Evolutionary conservation across 2,888 invertebrate species (phyloP), one percentile per base, ranked within the genome.

Genomic region (Isoperla grammatica): DNA sequence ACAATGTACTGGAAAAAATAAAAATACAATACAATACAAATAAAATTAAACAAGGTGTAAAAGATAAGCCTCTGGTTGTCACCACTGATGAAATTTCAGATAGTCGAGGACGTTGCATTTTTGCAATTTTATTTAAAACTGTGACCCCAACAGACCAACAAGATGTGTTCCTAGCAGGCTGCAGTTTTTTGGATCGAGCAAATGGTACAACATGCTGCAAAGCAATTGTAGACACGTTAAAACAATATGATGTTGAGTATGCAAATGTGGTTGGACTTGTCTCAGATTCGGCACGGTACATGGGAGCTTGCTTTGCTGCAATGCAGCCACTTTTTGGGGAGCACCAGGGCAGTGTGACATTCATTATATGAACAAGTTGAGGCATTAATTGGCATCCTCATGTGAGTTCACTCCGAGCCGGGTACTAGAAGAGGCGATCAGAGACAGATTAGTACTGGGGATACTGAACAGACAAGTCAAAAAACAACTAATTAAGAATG

Each of bases 51-150:
- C 1, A 20, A 49, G 29, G 19, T 23, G 3, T 49, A 23, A 23
- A 13, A 19, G 29, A n/a, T 12, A n/a, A 15, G 22, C 23, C 22
- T 13, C 22, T 49, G 12, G 49, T 49, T 17, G 11, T 49, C 12
- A 29, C 19, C 29, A 2, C 22, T 6, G 49, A 49, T 19, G 20
- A 49, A 49, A 49, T 6, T 23, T 23, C 49, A 1, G 49, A 49
- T 29, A 19, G 49, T 20, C 49, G 15, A 9, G 49, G 49, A 19
- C 49, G 17, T 4, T 49, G 20, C 13, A 20, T 49, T 17, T 45
- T 49, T 49, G 49, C 20, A 17, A 19, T 49, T 13, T 49, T 49
- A 49, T 49, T 49, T 19, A 49, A 29, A 49, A 49, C 49, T 49
- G 19, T 49, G 8, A 49, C 23, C 13, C n/a, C 23, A 23, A 13